Evolutionary conservation across 2,797 vertebrate genomes (phyloP), one percentile per base, ranked within the genome.

Genomic region (Argyrosomus regius): DNA sequence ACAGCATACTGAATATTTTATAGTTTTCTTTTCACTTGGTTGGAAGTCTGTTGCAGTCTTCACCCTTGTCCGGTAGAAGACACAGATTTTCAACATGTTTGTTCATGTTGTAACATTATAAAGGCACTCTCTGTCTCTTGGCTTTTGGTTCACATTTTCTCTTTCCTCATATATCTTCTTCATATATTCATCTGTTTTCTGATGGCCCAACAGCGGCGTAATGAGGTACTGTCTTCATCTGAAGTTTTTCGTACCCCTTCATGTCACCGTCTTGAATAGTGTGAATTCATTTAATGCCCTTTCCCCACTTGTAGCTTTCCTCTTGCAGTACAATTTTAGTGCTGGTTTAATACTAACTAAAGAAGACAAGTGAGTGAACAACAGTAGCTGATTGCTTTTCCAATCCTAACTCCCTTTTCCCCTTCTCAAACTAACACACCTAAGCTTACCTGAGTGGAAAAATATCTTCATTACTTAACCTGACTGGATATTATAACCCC

Each of bases 171-270:
- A 35, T 35, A 35, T 35, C 35, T 67, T 59, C 62, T 83, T 78
- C 61, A 74, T 77, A 62, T 48, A 75, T 48, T 78, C 62, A 53
- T 75, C 24, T 90, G n/a, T 89, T 82, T 78, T 85, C 80, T 84
- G 80, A 83, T 67, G 87, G 67, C 83, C 75, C 59, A 81, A 54
- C 86, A 91, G 77, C 95, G 67, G 91, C 96, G 84, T 94, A 96
- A 95, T 92, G 96, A 93, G 94, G 95, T 96, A 87, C 80, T 22
- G 78, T 82, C 49, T 77, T 80, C 58, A 76, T 78, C 54, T 78
- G 53, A 56, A 75, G 35, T 79, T 39, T 84, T 64, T n/a, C 14
- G 3, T 35, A 52, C 50, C 71, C 50, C 5, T 62, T 83, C 6
- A 16, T 70, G 49, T 73, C 41, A 22, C 26, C 31, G 45, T 77